Percentiles rank a stretch among this genome's conserved stretches.
These are phyloP conservation scores for Channa argus DNA, from an alignment of 2,113 vertebrate genomes.

Conservation along the genomic window DNA sequence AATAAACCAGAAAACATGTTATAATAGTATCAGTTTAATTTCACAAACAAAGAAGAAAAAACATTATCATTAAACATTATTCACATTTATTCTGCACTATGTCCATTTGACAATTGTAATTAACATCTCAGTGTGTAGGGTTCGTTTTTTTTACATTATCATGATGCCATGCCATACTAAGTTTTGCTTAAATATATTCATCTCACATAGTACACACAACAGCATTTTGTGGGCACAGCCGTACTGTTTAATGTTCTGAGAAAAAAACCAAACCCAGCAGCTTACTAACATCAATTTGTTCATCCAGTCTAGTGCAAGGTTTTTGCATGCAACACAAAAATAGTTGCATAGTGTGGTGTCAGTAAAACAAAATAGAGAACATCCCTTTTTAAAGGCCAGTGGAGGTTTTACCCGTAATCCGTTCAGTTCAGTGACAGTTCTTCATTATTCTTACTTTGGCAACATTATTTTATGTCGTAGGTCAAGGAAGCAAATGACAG, in stretches of 20 bases:
- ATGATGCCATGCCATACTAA: no score
- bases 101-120: no score
- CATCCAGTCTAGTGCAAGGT: no score
- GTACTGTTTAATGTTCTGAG: no score
- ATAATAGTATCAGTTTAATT: slow-evolving; percentile 15
- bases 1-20: background rate
- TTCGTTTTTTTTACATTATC: no score
- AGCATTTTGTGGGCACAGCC: background rate
- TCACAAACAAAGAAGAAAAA: background rate
- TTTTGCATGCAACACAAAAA: background rate
- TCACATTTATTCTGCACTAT: slow-evolving; percentile 22
- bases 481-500: no score
- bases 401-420: background rate
- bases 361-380: background rate
- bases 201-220: background rate
- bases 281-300: no score
- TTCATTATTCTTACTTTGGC: no score
- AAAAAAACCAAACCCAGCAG: no score
- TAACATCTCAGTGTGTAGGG: no score
- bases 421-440: no score
- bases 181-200: slow-evolving; percentile 4
- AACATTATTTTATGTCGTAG: no score
- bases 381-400: background rate
- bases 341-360: background rate
- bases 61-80: slow-evolving; percentile 2